Evolutionary conservation across 2,113 vertebrate species (phyloP).

Genomic region (Paralichthys olivaceus): DNA sequence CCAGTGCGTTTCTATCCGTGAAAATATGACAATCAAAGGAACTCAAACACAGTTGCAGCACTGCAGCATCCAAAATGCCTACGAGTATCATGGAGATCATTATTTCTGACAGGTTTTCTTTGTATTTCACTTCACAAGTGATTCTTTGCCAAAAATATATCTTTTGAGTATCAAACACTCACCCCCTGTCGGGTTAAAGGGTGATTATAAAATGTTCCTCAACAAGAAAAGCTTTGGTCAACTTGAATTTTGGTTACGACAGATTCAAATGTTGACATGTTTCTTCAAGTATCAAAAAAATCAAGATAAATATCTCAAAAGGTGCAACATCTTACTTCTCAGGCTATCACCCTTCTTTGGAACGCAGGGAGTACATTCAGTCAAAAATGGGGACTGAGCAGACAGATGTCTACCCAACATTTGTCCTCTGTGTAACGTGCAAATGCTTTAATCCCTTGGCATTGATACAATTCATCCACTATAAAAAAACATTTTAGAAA

Average conservation of each 20-base stretch:
- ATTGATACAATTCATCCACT: background rate
- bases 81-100: constrained; percentile 1
- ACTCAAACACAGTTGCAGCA: constrained; percentile 13
- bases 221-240: constrained; percentile 16
- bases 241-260: background rate
- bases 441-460: background rate
- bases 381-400: background rate
- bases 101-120: constrained; percentile 41
- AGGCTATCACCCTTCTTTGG: background rate
- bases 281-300: constrained; percentile 14
- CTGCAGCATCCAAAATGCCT: constrained; percentile 14
- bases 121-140: constrained; percentile 21
- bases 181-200: constrained; percentile 19
- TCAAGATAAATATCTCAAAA: constrained; percentile 6
- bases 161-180: constrained; percentile 34
- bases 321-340: constrained; percentile 1
- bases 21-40: constrained; percentile 23
- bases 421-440: background rate
- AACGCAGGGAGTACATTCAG: background rate
- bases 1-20: background rate
- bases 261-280: constrained; percentile 1
- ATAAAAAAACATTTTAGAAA: background rate
- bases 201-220: constrained; percentile 29
- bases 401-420: background rate
- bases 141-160: constrained; percentile 38